Base-by-base conservation (phyloP, 2,888 invertebrate species). In the Copidosoma aretas region DNA sequence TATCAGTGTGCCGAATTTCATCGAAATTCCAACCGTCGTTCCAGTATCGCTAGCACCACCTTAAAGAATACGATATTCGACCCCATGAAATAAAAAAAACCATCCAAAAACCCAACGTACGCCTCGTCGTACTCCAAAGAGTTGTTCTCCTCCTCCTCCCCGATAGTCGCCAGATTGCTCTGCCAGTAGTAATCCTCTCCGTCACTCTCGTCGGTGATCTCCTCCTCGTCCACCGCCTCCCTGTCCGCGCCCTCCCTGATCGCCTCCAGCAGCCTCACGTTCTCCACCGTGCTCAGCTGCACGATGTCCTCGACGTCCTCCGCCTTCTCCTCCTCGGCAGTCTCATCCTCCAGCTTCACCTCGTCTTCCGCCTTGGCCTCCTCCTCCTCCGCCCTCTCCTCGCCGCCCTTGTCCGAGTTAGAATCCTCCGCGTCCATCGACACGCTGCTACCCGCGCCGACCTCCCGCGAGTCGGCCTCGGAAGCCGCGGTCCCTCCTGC, bases 141-240 rank as follows among this genome's bases (percentile, higher is more conserved):
- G 59, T 80, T 79, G 10, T 74, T 81, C 71, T 90, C 90, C 76
- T 91, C 90, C 73, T 89, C 87, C 82, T 91, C 91, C 21, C 91
- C 91, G 74, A 91, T 91, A 25, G 91, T 91, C 60, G 90, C 90
- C 60, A 91, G 84, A 72, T 81, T 81, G 61, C 80, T 82, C 60
- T 81, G 81, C 82, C 82, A 82, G 59, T 82, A 82, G 67, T 81
- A 82, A 74, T 81, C 80, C 10, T 85, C 80, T 58, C 78, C 79
- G 12, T 85, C 79, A 67, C 79, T 81, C 15, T 86, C 81, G 15
- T 80, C 79, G 8, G 65, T 46, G 39, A 67, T 5, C 24, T 71
- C 69, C 1, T 69, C 71, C n/a, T 69, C 67, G 0, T 69, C 69
- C 21, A 24, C 10, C n/a, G 12, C 24, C 10, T 22, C 17, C 54